phyloP scores from a whole-genome alignment of 2,888 invertebrate genomes.

The Macaria liturata region DNA sequence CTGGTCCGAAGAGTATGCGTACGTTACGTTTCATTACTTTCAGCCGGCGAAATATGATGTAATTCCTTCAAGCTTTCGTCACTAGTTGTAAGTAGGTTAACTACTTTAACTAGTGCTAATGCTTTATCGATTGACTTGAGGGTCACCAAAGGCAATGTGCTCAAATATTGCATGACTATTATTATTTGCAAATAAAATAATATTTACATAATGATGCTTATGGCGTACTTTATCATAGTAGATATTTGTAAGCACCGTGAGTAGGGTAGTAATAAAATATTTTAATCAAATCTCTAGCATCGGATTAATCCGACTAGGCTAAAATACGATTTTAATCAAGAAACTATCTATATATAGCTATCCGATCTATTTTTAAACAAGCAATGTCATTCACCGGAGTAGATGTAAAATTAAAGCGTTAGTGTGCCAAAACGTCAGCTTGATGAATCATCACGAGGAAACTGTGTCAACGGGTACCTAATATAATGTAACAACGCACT shows the following conservation, averaged over 20 bases:
- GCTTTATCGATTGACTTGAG: neutral
- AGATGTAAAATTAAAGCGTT: constrained; percentile 30
- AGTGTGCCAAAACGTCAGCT: constrained; percentile 39
- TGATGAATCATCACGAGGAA: constrained; percentile 34
- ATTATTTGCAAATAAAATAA: too few species aligned
- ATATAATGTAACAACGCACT: too few species aligned
- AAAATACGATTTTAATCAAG: neutral
- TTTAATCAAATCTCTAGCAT: too few species aligned
- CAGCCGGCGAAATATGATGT: too few species aligned
- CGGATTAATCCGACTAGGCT: too few species aligned
- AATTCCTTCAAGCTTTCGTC: neutral
- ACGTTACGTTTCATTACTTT: too few species aligned
- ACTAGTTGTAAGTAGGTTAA: neutral
- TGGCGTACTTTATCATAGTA: too few species aligned
- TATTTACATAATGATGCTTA: too few species aligned
- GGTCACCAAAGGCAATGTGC: neutral
- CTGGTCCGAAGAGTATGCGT: neutral
- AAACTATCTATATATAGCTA: constrained; percentile 6
- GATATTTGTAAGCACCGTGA: too few species aligned
- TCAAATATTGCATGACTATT: neutral
- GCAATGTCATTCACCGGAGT: constrained; percentile 40
- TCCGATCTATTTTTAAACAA: constrained; percentile 14
- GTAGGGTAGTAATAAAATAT: too few species aligned
- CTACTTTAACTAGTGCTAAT: neutral
- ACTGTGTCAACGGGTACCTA: constrained; percentile 30